Conservation (phyloP, 2,797 vertebrate genomes). For the Aulostomus chinensis region DNA sequence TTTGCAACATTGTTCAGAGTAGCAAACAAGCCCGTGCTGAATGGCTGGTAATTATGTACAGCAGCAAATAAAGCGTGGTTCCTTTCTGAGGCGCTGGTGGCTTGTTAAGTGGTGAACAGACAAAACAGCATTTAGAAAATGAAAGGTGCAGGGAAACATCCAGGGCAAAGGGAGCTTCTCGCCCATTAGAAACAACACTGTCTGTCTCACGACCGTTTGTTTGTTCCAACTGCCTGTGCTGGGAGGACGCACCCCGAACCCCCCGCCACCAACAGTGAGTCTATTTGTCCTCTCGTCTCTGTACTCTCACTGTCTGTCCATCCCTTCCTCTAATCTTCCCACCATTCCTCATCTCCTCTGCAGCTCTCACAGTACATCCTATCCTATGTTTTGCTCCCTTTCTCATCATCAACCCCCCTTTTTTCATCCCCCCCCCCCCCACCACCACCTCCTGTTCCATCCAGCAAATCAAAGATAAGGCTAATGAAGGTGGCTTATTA, state of each 20-base stretch:
- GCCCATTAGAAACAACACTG: conserved; percentile 69
- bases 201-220: conserved; percentile 56
- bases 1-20: conserved; percentile 70
- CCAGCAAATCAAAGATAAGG: conserved; percentile 60
- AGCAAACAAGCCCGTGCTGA: conserved; percentile 71
- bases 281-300: conserved; percentile 38
- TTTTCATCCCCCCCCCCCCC: conserved; percentile 25
- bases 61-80: conserved; percentile 74
- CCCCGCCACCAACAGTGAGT: conserved; percentile 51
- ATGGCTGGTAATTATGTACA: conserved; percentile 77
- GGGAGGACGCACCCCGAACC: conserved; percentile 61
- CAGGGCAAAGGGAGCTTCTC: conserved; percentile 66
- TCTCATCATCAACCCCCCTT: conserved; percentile 36
- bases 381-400: conserved; percentile 45
- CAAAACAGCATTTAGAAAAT: conserved; percentile 80
- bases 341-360: conserved; percentile 30
- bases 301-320: conserved; percentile 35
- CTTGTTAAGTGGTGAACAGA: conserved; percentile 80
- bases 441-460: conserved; percentile 3
- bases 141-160: conserved; percentile 76
- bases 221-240: conserved; percentile 61
- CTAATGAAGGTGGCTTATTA: conserved; percentile 71
- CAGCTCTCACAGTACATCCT: conserved; percentile 38
- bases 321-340: conserved; percentile 66
- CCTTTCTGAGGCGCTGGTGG: conserved; percentile 71